Conservation (phyloP, 2,888 invertebrate species). For the Acrobasis repandana region DNA sequence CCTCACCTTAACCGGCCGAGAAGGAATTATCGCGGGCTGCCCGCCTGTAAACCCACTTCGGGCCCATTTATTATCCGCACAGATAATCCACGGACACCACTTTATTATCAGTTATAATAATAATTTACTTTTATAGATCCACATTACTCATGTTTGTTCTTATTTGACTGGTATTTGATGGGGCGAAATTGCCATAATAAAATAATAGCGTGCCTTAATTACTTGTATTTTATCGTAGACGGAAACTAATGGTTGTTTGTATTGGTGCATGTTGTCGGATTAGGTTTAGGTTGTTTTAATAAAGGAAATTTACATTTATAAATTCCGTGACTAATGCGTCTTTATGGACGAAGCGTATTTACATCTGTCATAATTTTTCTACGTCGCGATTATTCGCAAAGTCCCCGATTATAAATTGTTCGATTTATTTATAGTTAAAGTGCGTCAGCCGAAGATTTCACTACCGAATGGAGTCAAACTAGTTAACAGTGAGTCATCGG, state of each 20-base stretch:
- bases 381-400: conserved; percentile 77
- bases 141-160: conserved; percentile 79
- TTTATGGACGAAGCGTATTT: conserved; percentile 54
- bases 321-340: conserved; percentile 72
- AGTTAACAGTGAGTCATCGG: conserved; percentile 56
- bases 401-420: conserved; percentile 63
- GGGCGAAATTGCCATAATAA: conserved; percentile 69
- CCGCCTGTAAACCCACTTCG: conserved; percentile 65
- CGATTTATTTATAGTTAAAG: conserved; percentile 59
- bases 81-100: conserved; percentile 78
- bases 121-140: conserved; percentile 81
- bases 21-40: conserved; percentile 70
- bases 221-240: conserved; percentile 51
- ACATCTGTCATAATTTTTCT: conserved; percentile 82
- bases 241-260: conserved; percentile 52
- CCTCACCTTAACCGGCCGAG: conserved; percentile 73
- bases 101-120: conserved; percentile 82
- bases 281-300: conserved; percentile 62
- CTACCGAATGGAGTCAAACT: conserved; percentile 52
- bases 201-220: conserved; percentile 65
- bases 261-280: conserved; percentile 54
- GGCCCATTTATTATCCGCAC: conserved; percentile 74
- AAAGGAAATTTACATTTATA: conserved; percentile 66
- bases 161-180: conserved; percentile 76
- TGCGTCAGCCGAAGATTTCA: conserved; percentile 47